Conservation (phyloP, 2,888 invertebrate genomes). For the Acanthacorydalis orientalis region DNA sequence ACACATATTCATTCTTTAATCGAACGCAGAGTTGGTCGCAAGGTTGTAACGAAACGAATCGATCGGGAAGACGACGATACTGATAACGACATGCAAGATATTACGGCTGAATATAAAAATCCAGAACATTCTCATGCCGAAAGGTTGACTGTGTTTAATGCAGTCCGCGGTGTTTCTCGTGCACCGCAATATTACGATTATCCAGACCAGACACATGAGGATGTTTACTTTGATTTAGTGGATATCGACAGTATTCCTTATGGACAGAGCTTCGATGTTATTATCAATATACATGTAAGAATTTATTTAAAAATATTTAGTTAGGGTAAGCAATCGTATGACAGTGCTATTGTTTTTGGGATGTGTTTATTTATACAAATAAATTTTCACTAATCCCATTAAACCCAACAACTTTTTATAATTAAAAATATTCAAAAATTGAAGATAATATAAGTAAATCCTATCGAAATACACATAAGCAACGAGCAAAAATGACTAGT, state of each 20-base stretch:
- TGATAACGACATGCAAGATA: conserved; percentile 45
- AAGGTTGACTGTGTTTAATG: conserved; percentile 45
- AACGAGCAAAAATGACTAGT: no score
- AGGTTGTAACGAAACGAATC: conserved; percentile 47
- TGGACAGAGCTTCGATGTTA: conserved; percentile 48
- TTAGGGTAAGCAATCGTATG: no score
- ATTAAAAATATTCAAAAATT: no score
- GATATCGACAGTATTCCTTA: conserved; percentile 47
- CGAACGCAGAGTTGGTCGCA: conserved; percentile 41
- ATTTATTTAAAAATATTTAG: background rate
- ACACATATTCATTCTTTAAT: no score
- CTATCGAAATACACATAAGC: no score
- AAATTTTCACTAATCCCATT: no score
- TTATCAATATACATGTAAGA: conserved; percentile 41
- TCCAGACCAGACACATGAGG: conserved; percentile 38
- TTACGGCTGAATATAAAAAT: conserved; percentile 47
- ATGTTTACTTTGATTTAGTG: conserved; percentile 45
- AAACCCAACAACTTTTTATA: no score
- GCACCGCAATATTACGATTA: conserved; percentile 43
- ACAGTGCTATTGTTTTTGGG: no score
- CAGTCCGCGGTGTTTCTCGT: conserved; percentile 43
- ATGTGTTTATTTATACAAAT: no score
- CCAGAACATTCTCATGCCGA: conserved; percentile 45
- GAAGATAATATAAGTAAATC: no score
- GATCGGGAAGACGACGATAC: conserved; percentile 43